These are phyloP conservation scores for Brachionus koreanus DNA, from an alignment of 1,140 invertebrate species.

Conservation along the genomic window DNA sequence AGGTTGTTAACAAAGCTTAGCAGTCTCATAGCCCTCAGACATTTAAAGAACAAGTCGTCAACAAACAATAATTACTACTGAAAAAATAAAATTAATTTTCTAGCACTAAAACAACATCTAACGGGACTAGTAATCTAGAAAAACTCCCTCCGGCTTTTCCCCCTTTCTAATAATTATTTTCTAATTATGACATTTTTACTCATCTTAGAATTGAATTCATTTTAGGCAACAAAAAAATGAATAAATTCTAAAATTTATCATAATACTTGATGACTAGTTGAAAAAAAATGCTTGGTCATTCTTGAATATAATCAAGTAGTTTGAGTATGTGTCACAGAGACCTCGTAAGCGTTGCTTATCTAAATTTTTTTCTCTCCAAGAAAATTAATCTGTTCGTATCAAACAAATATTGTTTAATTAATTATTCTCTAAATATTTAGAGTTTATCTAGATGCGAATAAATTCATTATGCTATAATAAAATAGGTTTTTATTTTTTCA, in stretches of 20 bases:
- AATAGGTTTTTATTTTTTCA: too few relatives aligned
- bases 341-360: too few relatives aligned
- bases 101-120: background rate
- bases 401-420: too few relatives aligned
- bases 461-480: too few relatives aligned
- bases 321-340: background rate
- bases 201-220: background rate
- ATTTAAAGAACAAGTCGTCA: background rate
- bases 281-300: background rate
- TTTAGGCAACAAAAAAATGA: background rate
- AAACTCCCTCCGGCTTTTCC: background rate
- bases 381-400: too few relatives aligned
- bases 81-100: background rate
- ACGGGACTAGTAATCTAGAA: background rate
- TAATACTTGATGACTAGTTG: background rate
- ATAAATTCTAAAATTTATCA: background rate
- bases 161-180: background rate
- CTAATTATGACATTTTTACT: background rate
- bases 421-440: too few relatives aligned
- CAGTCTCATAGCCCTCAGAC: background rate
- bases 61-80: background rate
- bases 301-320: background rate
- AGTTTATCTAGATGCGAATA: too few relatives aligned
- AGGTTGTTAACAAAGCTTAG: background rate
- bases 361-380: too few relatives aligned